Evolutionary conservation across 2,797 vertebrate species (phyloP).

Genomic region (Gila robusta): DNA sequence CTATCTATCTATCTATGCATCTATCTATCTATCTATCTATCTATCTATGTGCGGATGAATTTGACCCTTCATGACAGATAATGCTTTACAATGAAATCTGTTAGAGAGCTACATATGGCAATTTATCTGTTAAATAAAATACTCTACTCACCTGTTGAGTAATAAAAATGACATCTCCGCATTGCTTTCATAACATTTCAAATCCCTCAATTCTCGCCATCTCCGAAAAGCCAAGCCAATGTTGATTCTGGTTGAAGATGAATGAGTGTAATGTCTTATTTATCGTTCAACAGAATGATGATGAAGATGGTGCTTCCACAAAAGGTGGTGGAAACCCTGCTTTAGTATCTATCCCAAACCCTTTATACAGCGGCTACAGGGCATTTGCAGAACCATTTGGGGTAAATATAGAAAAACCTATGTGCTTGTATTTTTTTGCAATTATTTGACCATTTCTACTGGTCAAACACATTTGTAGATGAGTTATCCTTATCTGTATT

Average conservation of each 20-base stretch:
- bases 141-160: background rate
- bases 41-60: background rate
- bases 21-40: too few relatives aligned
- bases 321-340: slow-evolving; percentile 75
- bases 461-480: background rate
- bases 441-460: background rate
- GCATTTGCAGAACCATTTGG: slow-evolving; percentile 82
- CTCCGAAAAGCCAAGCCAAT: background rate
- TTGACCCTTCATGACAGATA: background rate
- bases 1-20: too few relatives aligned
- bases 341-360: slow-evolving; percentile 88
- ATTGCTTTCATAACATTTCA: background rate
- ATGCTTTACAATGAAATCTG: background rate
- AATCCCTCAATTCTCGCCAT: background rate
- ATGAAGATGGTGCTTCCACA: slow-evolving; percentile 71
- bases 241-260: background rate
- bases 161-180: background rate
- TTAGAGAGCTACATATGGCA: background rate
- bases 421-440: background rate
- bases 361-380: slow-evolving; percentile 82
- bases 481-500: background rate
- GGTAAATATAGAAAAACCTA: slow-evolving; percentile 72
- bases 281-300: slow-evolving; percentile 73
- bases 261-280: background rate
- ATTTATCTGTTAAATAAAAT: background rate